Conservation (phyloP, 2,888 invertebrate species). For the Aricia artaxerxes region DNA sequence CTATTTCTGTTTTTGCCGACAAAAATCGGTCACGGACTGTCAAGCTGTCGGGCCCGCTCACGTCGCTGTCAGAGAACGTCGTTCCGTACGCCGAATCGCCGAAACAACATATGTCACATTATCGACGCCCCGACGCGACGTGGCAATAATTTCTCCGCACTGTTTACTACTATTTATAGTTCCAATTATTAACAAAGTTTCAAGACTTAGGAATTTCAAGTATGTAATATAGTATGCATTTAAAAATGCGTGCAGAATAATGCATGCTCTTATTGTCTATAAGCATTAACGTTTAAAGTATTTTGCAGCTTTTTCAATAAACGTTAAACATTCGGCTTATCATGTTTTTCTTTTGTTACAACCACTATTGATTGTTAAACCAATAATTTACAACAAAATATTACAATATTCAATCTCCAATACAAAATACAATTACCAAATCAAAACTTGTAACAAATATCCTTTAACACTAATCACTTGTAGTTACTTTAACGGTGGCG, state of each 20-base stretch:
- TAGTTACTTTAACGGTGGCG: slow-evolving; percentile 27
- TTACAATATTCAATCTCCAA: not conserved
- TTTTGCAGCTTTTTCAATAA: too few species aligned
- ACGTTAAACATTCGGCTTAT: too few species aligned
- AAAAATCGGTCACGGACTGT: slow-evolving; percentile 11
- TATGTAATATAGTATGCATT: too few species aligned
- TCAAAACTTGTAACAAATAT: slow-evolving; percentile 11
- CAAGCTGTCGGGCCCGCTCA: not conserved
- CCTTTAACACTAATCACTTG: slow-evolving; percentile 29
- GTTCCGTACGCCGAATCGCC: not conserved
- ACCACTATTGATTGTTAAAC: not conserved
- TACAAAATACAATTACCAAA: not conserved
- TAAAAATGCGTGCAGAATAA: too few species aligned
- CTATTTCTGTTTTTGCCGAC: not conserved
- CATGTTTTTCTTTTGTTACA: not conserved
- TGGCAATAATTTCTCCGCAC: not conserved
- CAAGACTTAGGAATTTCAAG: too few species aligned
- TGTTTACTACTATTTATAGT: not conserved
- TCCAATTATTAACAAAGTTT: too few species aligned
- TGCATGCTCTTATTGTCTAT: too few species aligned
- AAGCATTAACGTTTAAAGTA: too few species aligned
- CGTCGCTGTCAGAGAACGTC: slow-evolving; percentile 2
- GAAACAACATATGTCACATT: not conserved
- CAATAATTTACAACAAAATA: not conserved
- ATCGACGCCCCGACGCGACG: not conserved